Evolutionary conservation across 2,888 invertebrate genomes (phyloP), one percentile per base, ranked within the genome.

Genomic region (Melitaea athalia): DNA sequence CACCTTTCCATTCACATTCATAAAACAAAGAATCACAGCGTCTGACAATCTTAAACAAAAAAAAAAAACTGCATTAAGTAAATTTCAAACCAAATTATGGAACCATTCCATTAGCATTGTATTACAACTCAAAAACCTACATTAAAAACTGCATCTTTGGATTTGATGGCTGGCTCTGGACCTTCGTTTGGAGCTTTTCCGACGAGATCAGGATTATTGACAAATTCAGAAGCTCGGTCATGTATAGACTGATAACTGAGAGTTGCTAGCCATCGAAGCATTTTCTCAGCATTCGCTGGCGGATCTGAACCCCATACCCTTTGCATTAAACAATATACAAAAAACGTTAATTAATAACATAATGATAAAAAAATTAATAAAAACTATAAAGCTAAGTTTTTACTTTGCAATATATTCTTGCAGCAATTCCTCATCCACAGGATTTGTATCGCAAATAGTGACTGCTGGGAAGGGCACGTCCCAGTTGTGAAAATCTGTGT

Each of bases 401-500:
- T 79, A 93, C 93, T 82, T 86, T 72, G 86, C 80, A 17, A 94
- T 85, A 63, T 90, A 93, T 67, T 85, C 85, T 65, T 89, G 85
- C 14, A 94, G 74, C 47, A 88, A 75, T 45, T 93, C 93, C 7
- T 91, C 89, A 76, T 94, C 93, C 17, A 93, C 93, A 0, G 95
- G 93, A 68, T 89, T 87, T 59, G 84, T 76, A 64, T 92, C 89
- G 77, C 96, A 96, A 63, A 96, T 86, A 0, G 95, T 95, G 0
- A 96, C 93, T 0, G 96, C 95, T 3, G 96, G 96, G 85, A 96
- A 96, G 5, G 95, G 94, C 0, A 96, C 95, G 78, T 96, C 95
- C 94, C 96, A 96, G 80, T 95, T 96, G 80, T 96, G 96, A 79
- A 96, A 96, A 85, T 96, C 96, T 0, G 96, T 96, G 81, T 96